phyloP scores from a whole-genome alignment of 2,888 invertebrate species.

The Diaperis boleti region DNA sequence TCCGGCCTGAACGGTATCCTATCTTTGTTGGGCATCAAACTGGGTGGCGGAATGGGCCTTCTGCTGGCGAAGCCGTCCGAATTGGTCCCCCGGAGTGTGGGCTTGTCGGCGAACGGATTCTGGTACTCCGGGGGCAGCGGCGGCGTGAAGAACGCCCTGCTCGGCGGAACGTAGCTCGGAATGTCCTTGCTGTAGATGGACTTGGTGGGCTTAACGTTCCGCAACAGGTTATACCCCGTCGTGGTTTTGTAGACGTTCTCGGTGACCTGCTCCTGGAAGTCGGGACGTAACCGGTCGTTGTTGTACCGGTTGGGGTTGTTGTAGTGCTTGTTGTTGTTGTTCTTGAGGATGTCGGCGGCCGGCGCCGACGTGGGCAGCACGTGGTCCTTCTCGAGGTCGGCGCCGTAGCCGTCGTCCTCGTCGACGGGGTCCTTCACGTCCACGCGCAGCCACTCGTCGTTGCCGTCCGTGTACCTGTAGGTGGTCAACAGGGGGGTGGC shows the following conservation, averaged over 20 bases:
- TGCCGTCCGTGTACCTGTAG: slow-evolving; percentile 65
- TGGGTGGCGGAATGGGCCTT: slow-evolving; percentile 86
- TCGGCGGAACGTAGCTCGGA: slow-evolving; percentile 87
- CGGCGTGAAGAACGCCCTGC: slow-evolving; percentile 81
- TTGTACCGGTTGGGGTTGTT: slow-evolving; percentile 77
- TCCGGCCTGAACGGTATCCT: slow-evolving; percentile 85
- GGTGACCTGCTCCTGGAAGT: slow-evolving; percentile 60
- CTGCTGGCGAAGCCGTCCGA: slow-evolving; percentile 77
- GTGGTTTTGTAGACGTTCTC: slow-evolving; percentile 63
- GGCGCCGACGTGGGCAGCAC: slow-evolving; percentile 81
- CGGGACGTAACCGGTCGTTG: slow-evolving; percentile 64
- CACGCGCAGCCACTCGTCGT: slow-evolving; percentile 64
- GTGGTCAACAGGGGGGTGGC: slow-evolving; percentile 75
- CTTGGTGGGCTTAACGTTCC: slow-evolving; percentile 73
- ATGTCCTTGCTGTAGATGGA: slow-evolving; percentile 76
- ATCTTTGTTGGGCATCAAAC: slow-evolving; percentile 84
- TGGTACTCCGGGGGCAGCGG: slow-evolving; percentile 86
- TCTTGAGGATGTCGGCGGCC: slow-evolving; percentile 82
- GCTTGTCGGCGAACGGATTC: slow-evolving; percentile 91
- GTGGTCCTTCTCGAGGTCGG: slow-evolving; percentile 80
- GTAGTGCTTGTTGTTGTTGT: slow-evolving; percentile 81
- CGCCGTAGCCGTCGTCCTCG: slow-evolving; percentile 70
- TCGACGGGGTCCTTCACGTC: slow-evolving; percentile 60
- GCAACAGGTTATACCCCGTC: slow-evolving; percentile 70
- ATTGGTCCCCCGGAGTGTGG: slow-evolving; percentile 79